Percentiles rank a stretch among this genome's conserved stretches.
Evolutionary conservation across 2,797 vertebrate genomes (phyloP).

Genomic region (Acanthurus leucopareius): DNA sequence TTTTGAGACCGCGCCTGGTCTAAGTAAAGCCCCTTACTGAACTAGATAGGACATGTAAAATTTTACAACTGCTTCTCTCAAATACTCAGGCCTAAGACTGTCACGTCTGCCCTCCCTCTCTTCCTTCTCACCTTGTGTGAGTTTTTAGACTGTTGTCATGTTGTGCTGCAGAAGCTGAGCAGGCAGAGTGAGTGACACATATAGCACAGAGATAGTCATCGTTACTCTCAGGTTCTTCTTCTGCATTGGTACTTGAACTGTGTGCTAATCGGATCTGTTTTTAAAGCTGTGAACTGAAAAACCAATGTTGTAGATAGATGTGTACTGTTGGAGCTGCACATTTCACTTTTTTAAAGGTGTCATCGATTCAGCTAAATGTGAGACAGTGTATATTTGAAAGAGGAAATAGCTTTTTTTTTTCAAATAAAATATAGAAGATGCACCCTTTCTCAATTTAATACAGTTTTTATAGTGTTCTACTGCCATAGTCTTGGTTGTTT

Average conservation of each 20-base stretch:
- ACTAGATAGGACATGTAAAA: conserved; percentile 72
- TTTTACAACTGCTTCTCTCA: conserved; percentile 72
- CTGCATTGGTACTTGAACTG: not conserved
- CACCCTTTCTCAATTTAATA: not conserved
- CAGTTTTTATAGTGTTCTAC: too few species aligned
- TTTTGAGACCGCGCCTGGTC: conserved; percentile 48
- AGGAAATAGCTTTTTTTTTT: not conserved
- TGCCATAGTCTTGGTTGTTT: not conserved
- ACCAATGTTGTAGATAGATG: not conserved
- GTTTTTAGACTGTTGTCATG: conserved; percentile 24
- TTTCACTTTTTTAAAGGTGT: not conserved
- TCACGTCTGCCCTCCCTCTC: conserved; percentile 31
- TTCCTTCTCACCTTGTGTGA: conserved; percentile 29
- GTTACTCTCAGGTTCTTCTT: conserved; percentile 46
- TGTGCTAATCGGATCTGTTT: conserved; percentile 19
- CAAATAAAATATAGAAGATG: not conserved
- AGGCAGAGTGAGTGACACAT: conserved; percentile 22
- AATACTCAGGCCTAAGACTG: conserved; percentile 50
- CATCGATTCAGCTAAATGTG: not conserved
- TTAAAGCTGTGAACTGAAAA: conserved; percentile 4
- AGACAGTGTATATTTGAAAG: not conserved
- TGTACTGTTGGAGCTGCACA: not conserved
- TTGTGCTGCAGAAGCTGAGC: conserved; percentile 15
- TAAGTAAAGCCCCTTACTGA: conserved; percentile 68
- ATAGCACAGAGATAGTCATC: conserved; percentile 46